Conservation (phyloP, 2,888 invertebrate species). For the Trachelus tabidus region DNA sequence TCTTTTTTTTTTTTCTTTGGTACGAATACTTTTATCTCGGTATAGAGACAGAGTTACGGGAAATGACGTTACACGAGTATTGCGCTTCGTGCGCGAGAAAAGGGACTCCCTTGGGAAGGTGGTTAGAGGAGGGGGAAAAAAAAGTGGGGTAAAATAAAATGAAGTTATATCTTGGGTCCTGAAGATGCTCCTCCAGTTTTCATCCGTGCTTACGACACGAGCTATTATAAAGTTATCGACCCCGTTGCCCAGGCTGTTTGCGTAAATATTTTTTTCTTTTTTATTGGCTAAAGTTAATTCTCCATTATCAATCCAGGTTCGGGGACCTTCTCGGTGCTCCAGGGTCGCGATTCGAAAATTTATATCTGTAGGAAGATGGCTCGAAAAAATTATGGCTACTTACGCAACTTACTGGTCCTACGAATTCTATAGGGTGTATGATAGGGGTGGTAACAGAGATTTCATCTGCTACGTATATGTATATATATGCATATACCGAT, state of each 20-base stretch:
- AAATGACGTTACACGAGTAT: background rate
- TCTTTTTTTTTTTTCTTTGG: no score
- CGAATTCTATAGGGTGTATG: background rate
- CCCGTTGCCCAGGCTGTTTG: background rate
- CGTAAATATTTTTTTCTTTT: background rate
- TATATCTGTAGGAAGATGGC: background rate
- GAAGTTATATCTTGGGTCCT: background rate
- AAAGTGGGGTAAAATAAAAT: background rate
- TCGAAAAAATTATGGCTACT: background rate
- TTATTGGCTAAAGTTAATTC: background rate
- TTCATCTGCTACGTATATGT: background rate
- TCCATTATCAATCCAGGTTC: background rate
- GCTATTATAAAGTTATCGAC: background rate
- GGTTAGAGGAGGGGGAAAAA: background rate
- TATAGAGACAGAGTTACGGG: background rate
- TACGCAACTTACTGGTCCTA: background rate
- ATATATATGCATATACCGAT: background rate
- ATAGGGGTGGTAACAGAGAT: background rate
- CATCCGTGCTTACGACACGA: background rate
- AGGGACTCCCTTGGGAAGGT: background rate
- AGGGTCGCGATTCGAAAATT: background rate
- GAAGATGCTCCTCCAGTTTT: background rate
- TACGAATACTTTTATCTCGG: background rate
- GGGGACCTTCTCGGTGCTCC: background rate
- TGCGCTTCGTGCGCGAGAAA: background rate